A percentile compares a stretch with the other conserved stretches of the same genome.
These are phyloP conservation scores for Cephonodes hylas DNA, from an alignment of 2,888 invertebrate genomes.

Conservation along the genomic window DNA sequence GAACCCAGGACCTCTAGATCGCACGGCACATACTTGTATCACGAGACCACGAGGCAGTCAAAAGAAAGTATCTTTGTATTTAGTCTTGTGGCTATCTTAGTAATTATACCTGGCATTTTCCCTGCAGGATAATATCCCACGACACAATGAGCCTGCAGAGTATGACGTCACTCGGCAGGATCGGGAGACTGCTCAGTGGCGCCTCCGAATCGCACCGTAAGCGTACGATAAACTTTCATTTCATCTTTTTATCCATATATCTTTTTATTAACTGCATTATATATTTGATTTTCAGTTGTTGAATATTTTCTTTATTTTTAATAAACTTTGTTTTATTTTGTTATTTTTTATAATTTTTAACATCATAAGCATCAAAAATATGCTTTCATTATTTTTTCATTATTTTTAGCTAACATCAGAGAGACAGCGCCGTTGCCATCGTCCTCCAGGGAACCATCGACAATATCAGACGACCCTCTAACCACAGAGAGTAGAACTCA, in stretches of 20 bases:
- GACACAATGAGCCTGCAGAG: conserved; percentile 94
- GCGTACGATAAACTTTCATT: conserved; percentile 25
- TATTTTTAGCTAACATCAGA: conserved; percentile 58
- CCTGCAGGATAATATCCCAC: conserved; percentile 89
- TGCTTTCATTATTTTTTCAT: not conserved
- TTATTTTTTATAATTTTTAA: not conserved
- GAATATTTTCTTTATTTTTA: not conserved
- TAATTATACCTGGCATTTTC: too few species aligned
- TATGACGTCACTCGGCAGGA: conserved; percentile 92
- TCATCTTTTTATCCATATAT: not conserved
- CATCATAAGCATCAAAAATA: too few species aligned
- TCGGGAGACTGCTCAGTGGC: conserved; percentile 89
- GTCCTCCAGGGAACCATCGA: conserved; percentile 64
- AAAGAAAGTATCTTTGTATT: too few species aligned
- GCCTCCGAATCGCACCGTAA: conserved; percentile 83
- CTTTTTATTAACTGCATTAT: not conserved
- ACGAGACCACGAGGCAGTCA: too few species aligned
- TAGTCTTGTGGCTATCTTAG: too few species aligned
- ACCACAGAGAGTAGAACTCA: conserved; percentile 50
- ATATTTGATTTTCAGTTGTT: not conserved
- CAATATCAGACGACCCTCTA: conserved; percentile 60
- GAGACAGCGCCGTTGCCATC: conserved; percentile 49
- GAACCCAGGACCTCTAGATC: too few species aligned
- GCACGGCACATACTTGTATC: too few species aligned
- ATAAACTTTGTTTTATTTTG: not conserved